Conservation (phyloP, 2,797 vertebrate genomes). For the Hippocampus kuda region DNA sequence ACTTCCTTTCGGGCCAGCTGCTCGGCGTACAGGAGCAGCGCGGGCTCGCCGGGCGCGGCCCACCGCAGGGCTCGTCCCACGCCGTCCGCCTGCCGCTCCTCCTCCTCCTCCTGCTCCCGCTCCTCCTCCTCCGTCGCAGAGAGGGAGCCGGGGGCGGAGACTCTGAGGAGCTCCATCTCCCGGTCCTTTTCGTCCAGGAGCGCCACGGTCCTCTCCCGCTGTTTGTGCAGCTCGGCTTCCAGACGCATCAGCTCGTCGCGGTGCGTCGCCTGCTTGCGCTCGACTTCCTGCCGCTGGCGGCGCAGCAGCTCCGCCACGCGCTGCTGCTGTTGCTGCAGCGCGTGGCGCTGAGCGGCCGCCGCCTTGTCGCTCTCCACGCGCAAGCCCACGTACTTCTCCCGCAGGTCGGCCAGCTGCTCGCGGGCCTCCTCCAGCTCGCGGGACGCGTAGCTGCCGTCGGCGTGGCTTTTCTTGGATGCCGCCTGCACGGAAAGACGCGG, state of each 20-base stretch:
- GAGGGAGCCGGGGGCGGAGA: neutral
- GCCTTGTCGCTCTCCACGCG: conserved; percentile 72
- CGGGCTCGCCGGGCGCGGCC: conserved; percentile 64
- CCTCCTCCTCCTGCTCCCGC: conserved; percentile 23
- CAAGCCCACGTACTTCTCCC: conserved; percentile 82
- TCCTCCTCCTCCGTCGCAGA: conserved; percentile 11
- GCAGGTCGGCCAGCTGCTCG: conserved; percentile 80
- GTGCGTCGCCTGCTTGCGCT: conserved; percentile 65
- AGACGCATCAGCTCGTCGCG: conserved; percentile 71
- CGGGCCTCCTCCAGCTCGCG: conserved; percentile 80
- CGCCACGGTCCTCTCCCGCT: conserved; percentile 80
- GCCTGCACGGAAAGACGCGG: conserved; percentile 62
- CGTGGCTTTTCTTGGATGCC: conserved; percentile 69
- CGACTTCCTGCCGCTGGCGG: conserved; percentile 74
- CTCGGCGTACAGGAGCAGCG: conserved; percentile 82
- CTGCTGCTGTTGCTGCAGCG: conserved; percentile 65
- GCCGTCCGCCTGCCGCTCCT: conserved; percentile 43
- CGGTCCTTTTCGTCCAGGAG: conserved; percentile 85
- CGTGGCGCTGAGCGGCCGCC: conserved; percentile 55
- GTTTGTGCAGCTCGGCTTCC: conserved; percentile 86
- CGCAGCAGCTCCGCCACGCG: conserved; percentile 63
- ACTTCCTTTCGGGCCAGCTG: conserved; percentile 86
- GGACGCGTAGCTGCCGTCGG: conserved; percentile 73
- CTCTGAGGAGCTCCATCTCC: conserved; percentile 77
- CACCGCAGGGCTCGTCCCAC: conserved; percentile 52